phyloP scores from a whole-genome alignment of 2,797 vertebrate species.

The Parauchenoglanis punctatus region DNA sequence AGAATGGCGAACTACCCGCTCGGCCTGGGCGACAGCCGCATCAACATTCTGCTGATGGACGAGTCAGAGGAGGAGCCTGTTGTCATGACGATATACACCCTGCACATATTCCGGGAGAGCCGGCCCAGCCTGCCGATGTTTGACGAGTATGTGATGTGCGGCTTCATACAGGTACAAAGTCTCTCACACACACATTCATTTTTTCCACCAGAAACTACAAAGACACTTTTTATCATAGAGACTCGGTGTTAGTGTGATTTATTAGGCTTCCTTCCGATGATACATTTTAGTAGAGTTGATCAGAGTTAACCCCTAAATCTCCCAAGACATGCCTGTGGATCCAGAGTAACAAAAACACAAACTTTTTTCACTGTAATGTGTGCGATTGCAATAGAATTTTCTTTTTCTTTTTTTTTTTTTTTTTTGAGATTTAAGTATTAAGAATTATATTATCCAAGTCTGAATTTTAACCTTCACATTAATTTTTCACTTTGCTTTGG shows the following conservation, averaged over 20 bases:
- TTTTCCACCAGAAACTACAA: conserved; percentile 5
- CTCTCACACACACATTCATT: conserved; percentile 29
- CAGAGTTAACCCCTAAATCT: not conserved
- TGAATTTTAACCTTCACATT: not conserved
- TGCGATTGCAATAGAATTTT: not conserved
- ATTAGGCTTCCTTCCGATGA: not conserved
- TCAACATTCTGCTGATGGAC: conserved; percentile 82
- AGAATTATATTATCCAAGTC: not conserved
- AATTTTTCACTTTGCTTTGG: not conserved
- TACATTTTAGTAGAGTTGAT: not conserved
- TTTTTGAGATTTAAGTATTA: not conserved
- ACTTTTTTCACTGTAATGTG: not conserved
- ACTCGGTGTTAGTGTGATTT: not conserved
- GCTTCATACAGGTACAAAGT: conserved; percentile 86
- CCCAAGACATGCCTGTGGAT: not conserved
- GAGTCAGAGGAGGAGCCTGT: conserved; percentile 64
- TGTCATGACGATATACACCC: conserved; percentile 82
- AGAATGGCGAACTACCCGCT: conserved; percentile 85
- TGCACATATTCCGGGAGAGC: conserved; percentile 85
- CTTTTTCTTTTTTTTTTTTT: too few species aligned
- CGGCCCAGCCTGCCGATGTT: conserved; percentile 92
- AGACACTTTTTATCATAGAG: conserved; percentile 9
- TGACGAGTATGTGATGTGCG: conserved; percentile 86
- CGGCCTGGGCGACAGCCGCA: conserved; percentile 86
- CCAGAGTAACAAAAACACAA: not conserved